Evolutionary conservation across 2,888 invertebrate genomes (phyloP).

Genomic region (Cordilura impudica): DNA sequence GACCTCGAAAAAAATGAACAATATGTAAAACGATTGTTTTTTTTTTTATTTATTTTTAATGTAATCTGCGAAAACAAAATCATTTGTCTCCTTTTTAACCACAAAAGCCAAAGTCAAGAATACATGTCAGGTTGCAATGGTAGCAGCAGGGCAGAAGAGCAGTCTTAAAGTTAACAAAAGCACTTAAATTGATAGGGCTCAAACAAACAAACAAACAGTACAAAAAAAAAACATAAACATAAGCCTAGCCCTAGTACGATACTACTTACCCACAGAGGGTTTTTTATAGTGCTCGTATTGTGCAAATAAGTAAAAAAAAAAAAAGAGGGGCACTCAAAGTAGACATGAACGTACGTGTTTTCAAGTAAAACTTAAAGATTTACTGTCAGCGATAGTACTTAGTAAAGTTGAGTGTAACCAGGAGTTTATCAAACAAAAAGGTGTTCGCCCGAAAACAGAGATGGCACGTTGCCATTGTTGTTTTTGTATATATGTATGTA

Average conservation of each 20-base stretch:
- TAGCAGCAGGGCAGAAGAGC: neutral
- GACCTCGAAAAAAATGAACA: slow-evolving; percentile 53
- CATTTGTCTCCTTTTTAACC: slow-evolving; percentile 53
- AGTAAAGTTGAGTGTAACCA: neutral
- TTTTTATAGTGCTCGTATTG: neutral
- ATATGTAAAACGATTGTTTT: slow-evolving; percentile 40
- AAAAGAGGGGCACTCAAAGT: neutral
- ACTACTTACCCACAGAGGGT: neutral
- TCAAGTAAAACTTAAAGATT: slow-evolving; percentile 27
- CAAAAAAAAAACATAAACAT: neutral
- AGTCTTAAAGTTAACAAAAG: neutral
- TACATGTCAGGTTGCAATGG: slow-evolving; percentile 30
- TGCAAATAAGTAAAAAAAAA: no score
- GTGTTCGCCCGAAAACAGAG: neutral
- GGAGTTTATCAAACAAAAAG: neutral
- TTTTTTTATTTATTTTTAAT: slow-evolving; percentile 10
- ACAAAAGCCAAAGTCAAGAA: slow-evolving; percentile 21
- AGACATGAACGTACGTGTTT: slow-evolving; percentile 9
- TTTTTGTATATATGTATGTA: no score
- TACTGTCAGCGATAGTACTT: slow-evolving; percentile 35
- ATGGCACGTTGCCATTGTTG: neutral
- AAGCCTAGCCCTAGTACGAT: neutral
- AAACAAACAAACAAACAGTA: neutral
- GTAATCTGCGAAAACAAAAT: slow-evolving; percentile 56
- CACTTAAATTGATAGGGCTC: slow-evolving; percentile 7